Conservation (phyloP, 1,140 invertebrate species). For the Coenobita brevimanus region DNA sequence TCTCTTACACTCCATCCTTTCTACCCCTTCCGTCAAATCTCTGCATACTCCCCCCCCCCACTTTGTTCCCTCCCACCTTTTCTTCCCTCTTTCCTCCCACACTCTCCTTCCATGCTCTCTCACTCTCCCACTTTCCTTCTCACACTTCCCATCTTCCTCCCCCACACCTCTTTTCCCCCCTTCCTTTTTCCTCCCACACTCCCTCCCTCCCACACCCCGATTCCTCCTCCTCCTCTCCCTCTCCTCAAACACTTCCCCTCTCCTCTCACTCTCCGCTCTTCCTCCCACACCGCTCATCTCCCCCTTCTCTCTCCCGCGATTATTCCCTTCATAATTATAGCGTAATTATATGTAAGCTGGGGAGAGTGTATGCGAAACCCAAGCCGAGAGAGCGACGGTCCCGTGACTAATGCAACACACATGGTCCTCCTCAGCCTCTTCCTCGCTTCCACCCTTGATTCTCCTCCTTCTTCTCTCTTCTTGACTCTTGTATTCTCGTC, state of each 20-base stretch:
- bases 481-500: neutral
- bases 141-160: neutral
- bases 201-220: no score
- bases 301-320: constrained; percentile 37
- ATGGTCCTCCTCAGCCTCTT: constrained; percentile 19
- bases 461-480: neutral
- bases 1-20: no score
- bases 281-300: constrained; percentile 5
- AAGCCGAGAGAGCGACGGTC: constrained; percentile 40
- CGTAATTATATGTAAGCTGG: constrained; percentile 61
- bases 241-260: neutral
- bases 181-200: no score
- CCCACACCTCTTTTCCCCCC: no score
- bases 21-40: no score
- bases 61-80: no score
- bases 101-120: neutral
- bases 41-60: no score
- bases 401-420: constrained; percentile 60
- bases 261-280: neutral
- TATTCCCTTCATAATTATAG: constrained; percentile 61
- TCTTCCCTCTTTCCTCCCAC: neutral
- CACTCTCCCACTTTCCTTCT: constrained; percentile 10
- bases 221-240: no score
- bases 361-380: constrained; percentile 57
- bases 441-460: neutral